Evolutionary conservation across 2,888 invertebrate genomes (phyloP).

Genomic region (Adineta ricciae): DNA sequence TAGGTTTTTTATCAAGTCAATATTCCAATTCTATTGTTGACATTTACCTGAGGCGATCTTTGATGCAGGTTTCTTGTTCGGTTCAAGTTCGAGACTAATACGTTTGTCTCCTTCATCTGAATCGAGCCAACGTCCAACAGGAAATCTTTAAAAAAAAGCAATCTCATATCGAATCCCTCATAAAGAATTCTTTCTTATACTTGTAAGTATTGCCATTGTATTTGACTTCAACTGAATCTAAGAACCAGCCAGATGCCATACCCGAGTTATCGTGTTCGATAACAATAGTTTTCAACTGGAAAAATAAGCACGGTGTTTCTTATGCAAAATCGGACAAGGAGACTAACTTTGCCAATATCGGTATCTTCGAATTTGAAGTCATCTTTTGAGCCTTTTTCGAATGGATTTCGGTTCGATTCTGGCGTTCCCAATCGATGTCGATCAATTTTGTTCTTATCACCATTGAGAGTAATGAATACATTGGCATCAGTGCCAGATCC

Average conservation of each 20-base stretch:
- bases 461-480: not conserved
- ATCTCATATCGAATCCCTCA: too few relatives aligned
- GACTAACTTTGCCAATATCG: not conserved
- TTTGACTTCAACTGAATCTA: not conserved
- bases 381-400: not conserved
- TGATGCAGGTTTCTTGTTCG: not conserved
- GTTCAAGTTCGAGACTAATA: not conserved
- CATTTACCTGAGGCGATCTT: not conserved
- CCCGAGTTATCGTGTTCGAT: not conserved
- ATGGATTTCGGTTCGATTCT: not conserved
- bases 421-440: not conserved
- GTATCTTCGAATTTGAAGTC: not conserved
- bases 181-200: not conserved
- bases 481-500: conserved; percentile 13
- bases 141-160: not conserved
- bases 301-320: not conserved
- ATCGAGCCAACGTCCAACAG: conserved; percentile 8
- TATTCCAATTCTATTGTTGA: not conserved
- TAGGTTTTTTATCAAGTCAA: not conserved
- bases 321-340: not conserved
- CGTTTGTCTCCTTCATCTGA: not conserved
- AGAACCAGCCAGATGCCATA: not conserved
- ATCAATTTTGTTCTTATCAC: not conserved
- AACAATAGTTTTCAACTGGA: not conserved
- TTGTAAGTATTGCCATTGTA: not conserved